phyloP scores from a whole-genome alignment of 2,797 vertebrate species.

The Rhinophrynus dorsalis region DNA sequence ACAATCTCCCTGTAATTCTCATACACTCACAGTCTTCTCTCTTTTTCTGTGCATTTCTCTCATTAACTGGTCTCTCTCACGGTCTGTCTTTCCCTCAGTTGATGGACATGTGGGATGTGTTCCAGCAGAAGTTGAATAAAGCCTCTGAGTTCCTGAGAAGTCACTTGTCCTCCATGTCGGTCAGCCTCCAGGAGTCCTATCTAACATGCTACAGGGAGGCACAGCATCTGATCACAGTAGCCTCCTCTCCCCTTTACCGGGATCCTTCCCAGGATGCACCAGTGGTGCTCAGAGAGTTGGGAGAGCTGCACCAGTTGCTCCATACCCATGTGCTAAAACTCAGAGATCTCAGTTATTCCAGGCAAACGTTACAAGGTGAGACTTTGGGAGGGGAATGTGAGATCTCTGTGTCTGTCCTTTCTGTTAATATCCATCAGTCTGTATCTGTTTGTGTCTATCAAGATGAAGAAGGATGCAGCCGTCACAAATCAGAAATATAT shows the following conservation, averaged over 20 bases:
- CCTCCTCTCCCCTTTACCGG: conserved; percentile 65
- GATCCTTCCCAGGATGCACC: conserved; percentile 71
- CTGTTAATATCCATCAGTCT: not conserved
- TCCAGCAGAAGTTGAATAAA: conserved; percentile 64
- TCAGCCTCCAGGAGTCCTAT: conserved; percentile 64
- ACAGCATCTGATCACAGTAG: conserved; percentile 54
- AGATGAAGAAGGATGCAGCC: no score
- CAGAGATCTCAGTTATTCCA: conserved; percentile 61
- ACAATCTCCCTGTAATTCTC: no score
- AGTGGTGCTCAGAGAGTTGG: conserved; percentile 63
- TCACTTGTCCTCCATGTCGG: conserved; percentile 57
- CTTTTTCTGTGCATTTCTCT: no score
- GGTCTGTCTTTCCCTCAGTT: conserved; percentile 66
- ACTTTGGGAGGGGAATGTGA: no score
- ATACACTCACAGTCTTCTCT: no score
- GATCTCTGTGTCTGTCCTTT: no score
- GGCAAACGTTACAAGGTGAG: conserved; percentile 10
- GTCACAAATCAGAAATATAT: no score
- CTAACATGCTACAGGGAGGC: conserved; percentile 60
- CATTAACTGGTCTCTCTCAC: no score
- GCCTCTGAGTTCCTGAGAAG: conserved; percentile 64
- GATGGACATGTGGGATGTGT: conserved; percentile 67
- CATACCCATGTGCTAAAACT: conserved; percentile 55
- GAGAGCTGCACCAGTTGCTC: conserved; percentile 55
- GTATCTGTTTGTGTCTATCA: no score